Evolutionary conservation across 2,888 invertebrate genomes (phyloP).

Genomic region (Lathronympha strigana): DNA sequence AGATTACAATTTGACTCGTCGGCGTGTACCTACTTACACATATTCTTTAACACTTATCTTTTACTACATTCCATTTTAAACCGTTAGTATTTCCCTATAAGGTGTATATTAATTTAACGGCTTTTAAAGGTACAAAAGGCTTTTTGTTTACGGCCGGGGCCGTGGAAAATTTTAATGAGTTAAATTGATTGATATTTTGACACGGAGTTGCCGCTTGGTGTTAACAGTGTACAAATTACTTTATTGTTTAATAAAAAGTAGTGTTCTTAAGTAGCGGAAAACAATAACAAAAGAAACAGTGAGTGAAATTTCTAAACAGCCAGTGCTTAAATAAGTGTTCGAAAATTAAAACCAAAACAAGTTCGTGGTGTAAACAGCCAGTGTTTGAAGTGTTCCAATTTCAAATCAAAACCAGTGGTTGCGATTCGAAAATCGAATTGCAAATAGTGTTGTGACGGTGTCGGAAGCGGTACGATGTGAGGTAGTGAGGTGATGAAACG

Average conservation of each 20-base stretch:
- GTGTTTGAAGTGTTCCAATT: constrained; percentile 22
- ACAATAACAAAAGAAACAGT: constrained; percentile 23
- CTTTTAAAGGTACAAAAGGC: constrained; percentile 20
- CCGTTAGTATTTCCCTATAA: constrained; percentile 17
- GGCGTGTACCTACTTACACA: constrained; percentile 40
- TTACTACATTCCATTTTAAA: constrained; percentile 19
- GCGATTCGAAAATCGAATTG: not conserved
- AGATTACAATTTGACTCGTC: constrained; percentile 60
- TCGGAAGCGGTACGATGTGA: constrained; percentile 45
- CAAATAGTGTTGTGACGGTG: constrained; percentile 32
- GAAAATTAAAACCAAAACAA: constrained; percentile 1
- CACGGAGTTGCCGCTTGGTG: constrained; percentile 41
- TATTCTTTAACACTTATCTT: constrained; percentile 17
- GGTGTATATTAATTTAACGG: constrained; percentile 15
- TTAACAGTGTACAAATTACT: constrained; percentile 29
- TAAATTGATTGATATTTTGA: constrained; percentile 74
- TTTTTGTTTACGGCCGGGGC: constrained; percentile 45
- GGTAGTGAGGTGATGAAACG: constrained; percentile 64
- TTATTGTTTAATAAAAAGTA: constrained; percentile 21
- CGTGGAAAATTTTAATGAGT: constrained; percentile 65
- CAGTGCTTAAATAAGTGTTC: constrained; percentile 11
- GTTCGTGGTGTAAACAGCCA: not conserved
- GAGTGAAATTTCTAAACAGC: constrained; percentile 9
- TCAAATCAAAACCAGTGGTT: constrained; percentile 1
- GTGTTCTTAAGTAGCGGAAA: constrained; percentile 9